Evolutionary conservation across 2,113 vertebrate genomes (phyloP).

Genomic region (Talpa occidentalis): DNA sequence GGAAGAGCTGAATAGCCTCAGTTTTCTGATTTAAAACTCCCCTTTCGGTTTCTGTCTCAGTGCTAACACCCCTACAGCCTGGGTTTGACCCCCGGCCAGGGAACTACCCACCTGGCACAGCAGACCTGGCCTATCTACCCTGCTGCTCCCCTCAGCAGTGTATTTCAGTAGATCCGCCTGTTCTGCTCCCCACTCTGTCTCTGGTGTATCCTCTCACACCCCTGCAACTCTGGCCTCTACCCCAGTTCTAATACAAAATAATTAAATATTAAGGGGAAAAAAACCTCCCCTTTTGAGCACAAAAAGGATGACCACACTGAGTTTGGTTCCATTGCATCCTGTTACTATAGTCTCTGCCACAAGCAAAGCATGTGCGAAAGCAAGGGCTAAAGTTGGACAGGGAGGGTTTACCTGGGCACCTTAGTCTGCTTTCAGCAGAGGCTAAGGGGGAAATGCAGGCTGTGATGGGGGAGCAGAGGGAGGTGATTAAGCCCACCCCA

Average conservation of each 20-base stretch:
- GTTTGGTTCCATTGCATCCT: neutral
- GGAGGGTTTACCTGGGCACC: neutral
- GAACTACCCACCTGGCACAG: no score
- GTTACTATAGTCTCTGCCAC: neutral
- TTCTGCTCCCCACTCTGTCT: no score
- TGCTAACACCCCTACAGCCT: no score
- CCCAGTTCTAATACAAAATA: no score
- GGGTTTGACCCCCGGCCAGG: no score
- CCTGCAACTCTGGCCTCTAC: no score
- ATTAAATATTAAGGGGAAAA: no score
- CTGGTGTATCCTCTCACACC: no score
- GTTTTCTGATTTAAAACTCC: neutral
- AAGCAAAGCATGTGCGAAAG: neutral
- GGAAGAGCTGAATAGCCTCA: neutral
- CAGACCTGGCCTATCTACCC: no score
- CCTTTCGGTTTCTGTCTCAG: neutral
- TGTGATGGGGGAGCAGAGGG: neutral
- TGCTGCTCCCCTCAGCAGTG: no score
- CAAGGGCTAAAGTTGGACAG: neutral
- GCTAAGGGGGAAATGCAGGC: neutral
- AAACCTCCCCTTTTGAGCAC: neutral
- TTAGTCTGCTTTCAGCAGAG: neutral
- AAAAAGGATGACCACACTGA: neutral
- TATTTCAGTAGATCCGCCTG: no score
- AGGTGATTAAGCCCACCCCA: accelerated